phyloP scores from a whole-genome alignment of 2,888 invertebrate genomes.

The Physocephala rufipes region DNA sequence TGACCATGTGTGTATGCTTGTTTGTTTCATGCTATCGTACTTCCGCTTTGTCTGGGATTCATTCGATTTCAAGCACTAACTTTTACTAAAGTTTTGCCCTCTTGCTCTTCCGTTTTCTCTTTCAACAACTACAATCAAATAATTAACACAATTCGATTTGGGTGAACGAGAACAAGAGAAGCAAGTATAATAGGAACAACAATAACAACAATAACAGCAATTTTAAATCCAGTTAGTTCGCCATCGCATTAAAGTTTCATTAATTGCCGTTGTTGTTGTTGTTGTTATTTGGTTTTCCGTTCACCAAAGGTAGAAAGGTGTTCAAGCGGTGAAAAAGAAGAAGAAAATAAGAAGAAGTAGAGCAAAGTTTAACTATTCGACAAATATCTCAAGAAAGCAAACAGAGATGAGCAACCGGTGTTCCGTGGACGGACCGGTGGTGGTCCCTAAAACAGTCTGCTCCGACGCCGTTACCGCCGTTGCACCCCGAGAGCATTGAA shows the following conservation, averaged over 20 bases:
- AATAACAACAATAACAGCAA: background rate
- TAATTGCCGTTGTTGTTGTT: background rate
- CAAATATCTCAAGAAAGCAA: too few relatives aligned
- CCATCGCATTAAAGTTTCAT: too few relatives aligned
- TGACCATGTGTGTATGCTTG: background rate
- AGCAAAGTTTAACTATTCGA: too few relatives aligned
- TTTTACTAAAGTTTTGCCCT: background rate
- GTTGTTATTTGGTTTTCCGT: too few relatives aligned
- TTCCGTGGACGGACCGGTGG: too few relatives aligned
- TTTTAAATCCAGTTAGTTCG: background rate
- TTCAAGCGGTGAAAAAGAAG: too few relatives aligned
- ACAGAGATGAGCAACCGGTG: too few relatives aligned
- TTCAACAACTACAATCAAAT: conserved; percentile 20
- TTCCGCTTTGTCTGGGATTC: conserved; percentile 1
- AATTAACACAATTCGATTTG: conserved; percentile 19
- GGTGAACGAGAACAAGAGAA: background rate
- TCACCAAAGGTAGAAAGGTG: too few relatives aligned
- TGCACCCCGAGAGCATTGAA: too few relatives aligned
- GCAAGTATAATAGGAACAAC: background rate
- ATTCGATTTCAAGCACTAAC: background rate
- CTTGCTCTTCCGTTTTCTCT: background rate
- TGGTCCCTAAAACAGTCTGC: too few relatives aligned
- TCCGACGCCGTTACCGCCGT: too few relatives aligned
- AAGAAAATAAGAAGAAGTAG: too few relatives aligned
- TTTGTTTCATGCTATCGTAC: background rate